Percentiles rank a stretch among this genome's conserved stretches.
phyloP scores from a whole-genome alignment of 1,140 invertebrate species.

The Cataglyphis hispanica region DNA sequence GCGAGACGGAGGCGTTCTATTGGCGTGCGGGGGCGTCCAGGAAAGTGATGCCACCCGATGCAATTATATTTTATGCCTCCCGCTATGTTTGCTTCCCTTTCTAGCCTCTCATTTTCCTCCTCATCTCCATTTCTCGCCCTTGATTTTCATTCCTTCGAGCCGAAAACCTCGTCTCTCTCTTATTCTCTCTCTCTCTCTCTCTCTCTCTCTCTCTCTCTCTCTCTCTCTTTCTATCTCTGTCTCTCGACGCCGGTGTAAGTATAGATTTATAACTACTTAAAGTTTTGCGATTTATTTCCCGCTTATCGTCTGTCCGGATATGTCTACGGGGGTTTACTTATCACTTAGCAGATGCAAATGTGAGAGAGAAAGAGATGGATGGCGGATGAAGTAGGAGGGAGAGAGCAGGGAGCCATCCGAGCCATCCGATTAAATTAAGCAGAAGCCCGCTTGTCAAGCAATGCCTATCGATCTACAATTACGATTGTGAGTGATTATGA shows the following conservation, averaged over 20 bases:
- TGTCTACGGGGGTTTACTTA: slow-evolving; percentile 85
- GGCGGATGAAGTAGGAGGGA: slow-evolving; percentile 14
- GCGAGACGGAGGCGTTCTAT: slow-evolving; percentile 79
- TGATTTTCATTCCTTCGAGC: slow-evolving; percentile 50
- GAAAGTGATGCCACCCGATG: slow-evolving; percentile 85
- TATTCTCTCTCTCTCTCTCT: neutral
- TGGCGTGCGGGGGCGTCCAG: slow-evolving; percentile 81
- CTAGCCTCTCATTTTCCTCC: slow-evolving; percentile 61
- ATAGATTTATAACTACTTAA: slow-evolving; percentile 87
- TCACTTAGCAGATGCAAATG: slow-evolving; percentile 86
- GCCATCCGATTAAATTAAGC: slow-evolving; percentile 85
- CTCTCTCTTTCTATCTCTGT: slow-evolving; percentile 39
- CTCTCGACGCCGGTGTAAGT: slow-evolving; percentile 76
- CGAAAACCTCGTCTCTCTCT: slow-evolving; percentile 26
- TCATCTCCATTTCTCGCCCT: slow-evolving; percentile 40
- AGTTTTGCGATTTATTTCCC: slow-evolving; percentile 87
- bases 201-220: slow-evolving; percentile 18
- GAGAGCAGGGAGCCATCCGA: slow-evolving; percentile 59
- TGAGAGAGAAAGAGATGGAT: slow-evolving; percentile 50
- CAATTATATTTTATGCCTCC: slow-evolving; percentile 87
- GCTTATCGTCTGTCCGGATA: slow-evolving; percentile 85
- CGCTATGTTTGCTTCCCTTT: slow-evolving; percentile 79
- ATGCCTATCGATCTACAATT: slow-evolving; percentile 49
- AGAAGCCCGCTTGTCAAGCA: slow-evolving; percentile 76
- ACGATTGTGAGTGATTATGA: slow-evolving; percentile 36